Evolutionary conservation across 2,797 vertebrate genomes (phyloP), one percentile per base, ranked within the genome.

Genomic region (Cuculus canorus): DNA sequence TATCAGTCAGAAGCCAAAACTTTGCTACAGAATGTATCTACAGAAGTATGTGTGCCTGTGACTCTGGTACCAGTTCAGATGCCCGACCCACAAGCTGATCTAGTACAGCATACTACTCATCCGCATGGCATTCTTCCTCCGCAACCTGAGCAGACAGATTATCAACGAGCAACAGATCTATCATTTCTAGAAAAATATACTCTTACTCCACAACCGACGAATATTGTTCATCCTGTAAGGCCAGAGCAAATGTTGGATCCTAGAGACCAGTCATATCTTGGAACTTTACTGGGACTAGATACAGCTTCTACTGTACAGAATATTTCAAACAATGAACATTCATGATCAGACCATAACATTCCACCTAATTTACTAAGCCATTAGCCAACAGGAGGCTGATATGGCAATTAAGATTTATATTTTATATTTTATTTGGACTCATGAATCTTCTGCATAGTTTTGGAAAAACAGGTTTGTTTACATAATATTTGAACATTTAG

Each of bases 141-240:
- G 5, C 98, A 96, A n/a, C 96, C 98, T 2, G 98, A 98, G 86
- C 96, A 98, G 53, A 76, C 97, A 10, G 98, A 98, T 71, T 99
- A 99, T 95, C 99, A 99, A 59, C 97, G 98, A 2, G 94, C 98
- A 4, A 90, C 99, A 1, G 99, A 99, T 80, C 97, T 99, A 41
- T 98, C 98, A 7, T 99, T 99, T 95, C 97, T 99, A 33, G 99
- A 99, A 94, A 99, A 99, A 85, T 99, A 99, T 59, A 99, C 99
- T 11, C 98, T 99, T 41, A 99, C 98, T n/a, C 99, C 99, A n/a
- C 99, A 99, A 88, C 99, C 99, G 13, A 96, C 98, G 78, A 99
- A 99, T 92, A 98, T 99, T 25, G 98, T 99, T 81, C 99, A 99
- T 96, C 99, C 99, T 1, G 99, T 99, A 17, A 98, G 99, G 75